These are phyloP conservation scores for Etheostoma spectabile DNA, from an alignment of 2,113 vertebrate genomes.

Conservation along the genomic window DNA sequence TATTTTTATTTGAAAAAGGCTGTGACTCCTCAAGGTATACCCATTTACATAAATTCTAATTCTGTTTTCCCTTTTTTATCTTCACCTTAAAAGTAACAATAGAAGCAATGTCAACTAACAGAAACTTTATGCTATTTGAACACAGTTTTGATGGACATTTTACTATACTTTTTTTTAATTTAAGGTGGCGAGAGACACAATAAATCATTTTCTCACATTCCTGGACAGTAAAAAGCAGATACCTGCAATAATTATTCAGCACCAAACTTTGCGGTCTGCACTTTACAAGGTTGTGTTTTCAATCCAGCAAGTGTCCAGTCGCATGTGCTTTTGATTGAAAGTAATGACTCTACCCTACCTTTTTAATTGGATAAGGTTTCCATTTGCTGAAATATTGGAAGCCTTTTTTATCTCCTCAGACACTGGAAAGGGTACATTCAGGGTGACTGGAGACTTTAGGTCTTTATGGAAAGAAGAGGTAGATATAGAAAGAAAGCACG, in stretches of 20 bases:
- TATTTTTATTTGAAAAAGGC: conserved; percentile 51
- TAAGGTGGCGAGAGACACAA: conserved; percentile 46
- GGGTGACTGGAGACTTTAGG: conserved; percentile 52
- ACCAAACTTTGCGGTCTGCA: conserved; percentile 29
- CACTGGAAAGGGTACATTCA: conserved; percentile 49
- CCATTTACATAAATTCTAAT: background rate
- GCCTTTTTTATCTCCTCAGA: conserved; percentile 62
- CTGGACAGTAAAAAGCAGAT: conserved; percentile 63
- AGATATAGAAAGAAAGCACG: conserved; percentile 51
- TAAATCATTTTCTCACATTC: conserved; percentile 77
- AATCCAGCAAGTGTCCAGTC: conserved; percentile 63
- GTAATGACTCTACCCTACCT: conserved; percentile 78
- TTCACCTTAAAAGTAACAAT: conserved; percentile 10
- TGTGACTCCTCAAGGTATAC: conserved; percentile 12
- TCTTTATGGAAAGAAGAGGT: conserved; percentile 72
- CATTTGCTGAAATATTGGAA: conserved; percentile 67
- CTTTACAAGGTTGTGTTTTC: conserved; percentile 65
- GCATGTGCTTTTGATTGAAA: conserved; percentile 79
- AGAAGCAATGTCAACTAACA: conserved; percentile 13
- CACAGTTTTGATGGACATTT: conserved; percentile 58
- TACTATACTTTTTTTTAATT: conserved; percentile 39
- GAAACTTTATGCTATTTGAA: conserved; percentile 12
- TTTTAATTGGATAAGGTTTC: conserved; percentile 72
- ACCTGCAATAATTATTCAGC: conserved; percentile 59
- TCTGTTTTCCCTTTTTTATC: conserved; percentile 9